These are phyloP conservation scores for Antedon mediterranea DNA, from an alignment of 53 echinoderm and acorn worm genomes.

Conservation along the genomic window DNA sequence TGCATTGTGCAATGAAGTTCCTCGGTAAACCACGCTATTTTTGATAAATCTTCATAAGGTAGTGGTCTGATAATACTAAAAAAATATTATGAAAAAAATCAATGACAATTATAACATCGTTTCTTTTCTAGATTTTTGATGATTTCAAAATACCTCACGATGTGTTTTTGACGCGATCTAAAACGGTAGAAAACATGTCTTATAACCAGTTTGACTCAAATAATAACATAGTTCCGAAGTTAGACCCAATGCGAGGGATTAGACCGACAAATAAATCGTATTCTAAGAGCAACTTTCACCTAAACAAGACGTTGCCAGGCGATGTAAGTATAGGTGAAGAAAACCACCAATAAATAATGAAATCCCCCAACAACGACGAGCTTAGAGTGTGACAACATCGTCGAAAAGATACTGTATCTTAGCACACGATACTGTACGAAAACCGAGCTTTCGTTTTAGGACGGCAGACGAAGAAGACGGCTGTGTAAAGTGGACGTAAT, in stretches of 20 bases:
- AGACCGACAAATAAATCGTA: constrained; percentile 38
- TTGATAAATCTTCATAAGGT: no score
- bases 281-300: constrained; percentile 46
- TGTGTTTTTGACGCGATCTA: background rate
- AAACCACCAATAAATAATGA: no score
- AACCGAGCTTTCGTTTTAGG: no score
- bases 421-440: no score
- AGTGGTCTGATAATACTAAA: no score
- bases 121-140: background rate
- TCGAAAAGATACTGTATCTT: no score
- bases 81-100: background rate
- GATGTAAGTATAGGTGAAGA: background rate
- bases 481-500: no score
- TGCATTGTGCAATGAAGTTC: no score
- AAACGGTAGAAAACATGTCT: background rate
- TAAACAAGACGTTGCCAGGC: background rate
- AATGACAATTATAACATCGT: background rate
- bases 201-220: background rate
- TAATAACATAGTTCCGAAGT: constrained; percentile 11
- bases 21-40: no score
- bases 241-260: constrained; percentile 39
- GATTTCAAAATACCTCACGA: background rate
- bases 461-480: no score
- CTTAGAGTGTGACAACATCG: no score
- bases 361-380: no score